Base-by-base conservation (phyloP, 2,113 vertebrate species). In the Phrynocephalus versicolor region DNA sequence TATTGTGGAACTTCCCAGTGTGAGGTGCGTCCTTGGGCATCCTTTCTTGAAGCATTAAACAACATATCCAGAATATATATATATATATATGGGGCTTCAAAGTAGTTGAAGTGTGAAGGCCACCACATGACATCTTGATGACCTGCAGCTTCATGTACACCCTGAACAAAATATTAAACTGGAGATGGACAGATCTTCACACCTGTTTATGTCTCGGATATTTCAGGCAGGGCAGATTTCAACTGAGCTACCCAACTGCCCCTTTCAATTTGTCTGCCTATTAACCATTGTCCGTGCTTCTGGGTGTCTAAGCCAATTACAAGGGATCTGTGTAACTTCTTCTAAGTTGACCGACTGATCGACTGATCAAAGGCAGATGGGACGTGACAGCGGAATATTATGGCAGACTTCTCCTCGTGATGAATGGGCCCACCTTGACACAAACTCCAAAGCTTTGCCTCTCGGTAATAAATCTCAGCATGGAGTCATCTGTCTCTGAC, bases 401-500 rank as follows among this genome's bases (percentile, higher is more conserved):
- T 87, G 90, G 88, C 76, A 92, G 87, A 88, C 89, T 95, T 93
- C 89, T 89, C 91, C 77, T 30, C 0, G 86, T 94, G 92, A 92
- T 92, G 88, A 89, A 91, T 90, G 81, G 88, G 90, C 76, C 87
- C 91, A 90, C 83, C 87, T 92, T 92, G 87, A 90, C 91, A 92
- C 85, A 93, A 92, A 92, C 89, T 90, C 93, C 91, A 89, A 91
- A 93, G 86, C 93, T 87, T 90, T 67, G 87, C 85, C 86, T 91
- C 82, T 89, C 81, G 87, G 89, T 90, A 94, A 95, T 91, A 88
- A 92, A 93, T 92, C 92, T 91, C 89, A 86, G 92, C 90, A 55
- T 78, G 87, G 93, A 93, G 91, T 85, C 90, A 92, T 94, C 94
- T 89, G 87, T 95, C 94, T 95, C 93, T 93, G 93, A 94, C 94